These are phyloP conservation scores for Odobenus rosmarus DNA, from an alignment of 2,113 vertebrate genomes.

Conservation along the genomic window DNA sequence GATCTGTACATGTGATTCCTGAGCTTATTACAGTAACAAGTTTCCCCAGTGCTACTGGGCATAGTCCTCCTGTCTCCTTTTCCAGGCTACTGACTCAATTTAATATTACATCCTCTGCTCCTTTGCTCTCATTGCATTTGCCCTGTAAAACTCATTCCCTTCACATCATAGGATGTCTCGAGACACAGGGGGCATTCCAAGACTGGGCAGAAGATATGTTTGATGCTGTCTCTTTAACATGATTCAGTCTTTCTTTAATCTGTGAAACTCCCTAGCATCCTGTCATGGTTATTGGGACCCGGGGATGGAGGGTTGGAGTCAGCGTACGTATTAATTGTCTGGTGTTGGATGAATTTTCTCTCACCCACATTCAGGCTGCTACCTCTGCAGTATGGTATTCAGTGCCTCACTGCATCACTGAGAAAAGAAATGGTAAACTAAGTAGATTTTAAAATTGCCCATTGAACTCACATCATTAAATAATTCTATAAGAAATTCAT, in stretches of 20 bases:
- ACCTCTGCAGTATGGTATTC: neutral
- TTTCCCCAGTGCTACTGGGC: neutral
- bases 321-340: constrained; percentile 17
- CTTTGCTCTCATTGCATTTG: neutral
- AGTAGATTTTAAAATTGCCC: constrained; percentile 68
- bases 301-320: neutral
- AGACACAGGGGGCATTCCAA: neutral
- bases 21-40: neutral
- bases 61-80: neutral
- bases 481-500: constrained; percentile 64
- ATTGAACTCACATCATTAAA: constrained; percentile 75
- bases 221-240: constrained; percentile 36
- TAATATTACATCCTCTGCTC: neutral
- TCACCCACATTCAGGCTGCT: constrained; percentile 42
- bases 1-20: neutral
- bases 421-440: constrained; percentile 51
- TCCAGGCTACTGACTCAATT: constrained; percentile 52
- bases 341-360: neutral
- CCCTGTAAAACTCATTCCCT: constrained; percentile 44
- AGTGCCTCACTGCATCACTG: neutral
- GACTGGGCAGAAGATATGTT: neutral
- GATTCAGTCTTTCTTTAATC: constrained; percentile 30
- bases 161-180: neutral
- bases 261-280: neutral
- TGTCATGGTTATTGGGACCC: neutral